phyloP scores from a whole-genome alignment of 2,888 invertebrate genomes.

The Drosophila basisetae region DNA sequence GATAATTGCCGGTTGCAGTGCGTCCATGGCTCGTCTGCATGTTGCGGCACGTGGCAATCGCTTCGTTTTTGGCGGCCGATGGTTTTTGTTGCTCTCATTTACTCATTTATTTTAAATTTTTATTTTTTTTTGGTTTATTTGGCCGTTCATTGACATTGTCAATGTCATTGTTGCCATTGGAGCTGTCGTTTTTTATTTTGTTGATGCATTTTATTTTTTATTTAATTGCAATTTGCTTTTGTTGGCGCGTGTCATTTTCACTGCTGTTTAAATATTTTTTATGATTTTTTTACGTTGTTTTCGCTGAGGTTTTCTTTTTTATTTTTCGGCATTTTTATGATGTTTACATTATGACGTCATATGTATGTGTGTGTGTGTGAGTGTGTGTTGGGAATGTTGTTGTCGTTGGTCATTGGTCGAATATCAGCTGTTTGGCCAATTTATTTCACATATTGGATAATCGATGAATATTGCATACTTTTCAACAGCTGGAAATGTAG shows the following conservation, averaged over 20 bases:
- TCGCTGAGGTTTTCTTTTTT: slow-evolving; percentile 33
- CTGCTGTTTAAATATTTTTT: slow-evolving; percentile 60
- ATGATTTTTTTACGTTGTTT: slow-evolving; percentile 32
- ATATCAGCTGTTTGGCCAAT: slow-evolving; percentile 72
- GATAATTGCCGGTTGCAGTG: slow-evolving; percentile 78
- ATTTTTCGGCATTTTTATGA: slow-evolving; percentile 71
- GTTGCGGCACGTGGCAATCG: slow-evolving; percentile 67
- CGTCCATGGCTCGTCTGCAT: slow-evolving; percentile 37
- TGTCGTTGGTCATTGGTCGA: slow-evolving; percentile 52
- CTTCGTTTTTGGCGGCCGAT: slow-evolving; percentile 50
- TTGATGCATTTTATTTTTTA: slow-evolving; percentile 49
- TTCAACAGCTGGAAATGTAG: not conserved
- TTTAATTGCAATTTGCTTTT: slow-evolving; percentile 77
- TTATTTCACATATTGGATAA: slow-evolving; percentile 64
- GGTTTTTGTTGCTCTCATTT: slow-evolving; percentile 38
- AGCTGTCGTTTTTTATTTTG: slow-evolving; percentile 53
- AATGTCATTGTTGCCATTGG: slow-evolving; percentile 78
- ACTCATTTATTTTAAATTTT: slow-evolving; percentile 14
- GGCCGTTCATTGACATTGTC: slow-evolving; percentile 79
- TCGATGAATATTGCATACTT: slow-evolving; percentile 48
- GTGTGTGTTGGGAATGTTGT: slow-evolving; percentile 32
- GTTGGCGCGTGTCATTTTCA: slow-evolving; percentile 65
- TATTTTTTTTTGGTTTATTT: slow-evolving; percentile 48
- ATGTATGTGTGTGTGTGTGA: slow-evolving; percentile 13
- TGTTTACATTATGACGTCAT: slow-evolving; percentile 81